Conservation (phyloP, 2,888 invertebrate species). For the Scrobipalpa costella region DNA sequence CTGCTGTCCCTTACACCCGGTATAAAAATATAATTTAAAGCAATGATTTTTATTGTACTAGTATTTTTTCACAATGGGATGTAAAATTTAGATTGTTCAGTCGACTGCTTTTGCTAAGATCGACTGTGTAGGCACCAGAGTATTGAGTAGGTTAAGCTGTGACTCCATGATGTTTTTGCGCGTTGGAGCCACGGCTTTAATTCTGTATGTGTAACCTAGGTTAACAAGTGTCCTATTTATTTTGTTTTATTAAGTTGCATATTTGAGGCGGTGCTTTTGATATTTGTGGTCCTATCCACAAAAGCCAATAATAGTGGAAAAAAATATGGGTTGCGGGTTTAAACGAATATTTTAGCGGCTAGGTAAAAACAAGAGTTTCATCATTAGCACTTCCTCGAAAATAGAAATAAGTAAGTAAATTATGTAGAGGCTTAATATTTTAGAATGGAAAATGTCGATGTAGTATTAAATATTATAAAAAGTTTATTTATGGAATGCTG, state of each 20-base stretch:
- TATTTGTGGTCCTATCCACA: background rate
- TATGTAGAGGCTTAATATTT: constrained; percentile 21
- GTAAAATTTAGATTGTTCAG: too few relatives aligned
- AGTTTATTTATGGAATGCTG: background rate
- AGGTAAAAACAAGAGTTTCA: background rate
- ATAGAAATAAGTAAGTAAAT: constrained; percentile 32
- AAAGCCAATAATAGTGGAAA: background rate
- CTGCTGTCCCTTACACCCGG: too few relatives aligned
- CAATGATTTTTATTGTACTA: too few relatives aligned
- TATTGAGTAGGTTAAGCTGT: background rate
- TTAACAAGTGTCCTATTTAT: constrained; percentile 45
- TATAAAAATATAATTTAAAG: too few relatives aligned
- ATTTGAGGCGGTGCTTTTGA: constrained; percentile 71
- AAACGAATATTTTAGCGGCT: background rate
- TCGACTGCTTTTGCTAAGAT: too few relatives aligned
- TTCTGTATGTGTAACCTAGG: background rate
- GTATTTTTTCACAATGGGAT: too few relatives aligned
- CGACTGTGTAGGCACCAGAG: too few relatives aligned
- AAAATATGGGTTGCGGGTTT: background rate
- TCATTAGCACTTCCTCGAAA: constrained; percentile 74
- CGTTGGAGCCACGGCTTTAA: too few relatives aligned
- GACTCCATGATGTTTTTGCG: too few relatives aligned
- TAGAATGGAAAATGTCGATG: background rate
- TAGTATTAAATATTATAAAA: background rate
- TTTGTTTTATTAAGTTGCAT: constrained; percentile 33